phyloP scores from a whole-genome alignment of 2,113 vertebrate genomes.

The Elanus axillaris region DNA sequence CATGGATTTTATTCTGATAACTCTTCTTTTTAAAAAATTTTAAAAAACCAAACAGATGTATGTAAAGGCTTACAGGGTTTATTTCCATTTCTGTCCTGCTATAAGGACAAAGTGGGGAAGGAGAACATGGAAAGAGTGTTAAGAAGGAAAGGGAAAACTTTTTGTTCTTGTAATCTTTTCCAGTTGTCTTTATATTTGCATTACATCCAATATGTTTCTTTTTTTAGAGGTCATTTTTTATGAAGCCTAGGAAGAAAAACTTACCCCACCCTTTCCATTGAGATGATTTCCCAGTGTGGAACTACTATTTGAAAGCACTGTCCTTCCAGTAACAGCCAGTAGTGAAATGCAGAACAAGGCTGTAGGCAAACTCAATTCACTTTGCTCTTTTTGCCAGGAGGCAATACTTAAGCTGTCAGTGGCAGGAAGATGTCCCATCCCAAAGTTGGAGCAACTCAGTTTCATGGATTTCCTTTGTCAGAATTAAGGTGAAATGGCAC shows the following conservation, averaged over 20 bases:
- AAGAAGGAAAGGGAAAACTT: background rate
- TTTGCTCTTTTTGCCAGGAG: background rate
- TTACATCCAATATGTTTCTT: background rate
- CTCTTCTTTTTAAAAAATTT: background rate
- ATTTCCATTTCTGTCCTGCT: background rate
- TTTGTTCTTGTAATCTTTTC: background rate
- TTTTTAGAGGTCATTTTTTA: background rate
- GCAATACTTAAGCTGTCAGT: background rate
- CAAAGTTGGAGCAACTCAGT: no score
- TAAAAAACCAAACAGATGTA: background rate
- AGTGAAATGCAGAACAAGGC: background rate
- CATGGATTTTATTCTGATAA: background rate
- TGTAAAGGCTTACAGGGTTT: background rate
- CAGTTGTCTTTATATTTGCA: background rate
- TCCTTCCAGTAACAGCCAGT: background rate
- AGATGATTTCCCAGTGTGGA: background rate
- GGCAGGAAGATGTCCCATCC: background rate
- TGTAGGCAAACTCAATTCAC: background rate
- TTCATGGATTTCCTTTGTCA: no score
- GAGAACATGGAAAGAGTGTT: background rate
- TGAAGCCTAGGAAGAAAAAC: background rate
- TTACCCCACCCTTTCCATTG: background rate
- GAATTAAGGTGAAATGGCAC: no score
- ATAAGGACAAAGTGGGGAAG: background rate
- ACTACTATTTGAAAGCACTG: background rate